Evolutionary conservation across 2,797 vertebrate genomes (phyloP), one percentile per base, ranked within the genome.

Genomic region (Gambelia wislizenii): DNA sequence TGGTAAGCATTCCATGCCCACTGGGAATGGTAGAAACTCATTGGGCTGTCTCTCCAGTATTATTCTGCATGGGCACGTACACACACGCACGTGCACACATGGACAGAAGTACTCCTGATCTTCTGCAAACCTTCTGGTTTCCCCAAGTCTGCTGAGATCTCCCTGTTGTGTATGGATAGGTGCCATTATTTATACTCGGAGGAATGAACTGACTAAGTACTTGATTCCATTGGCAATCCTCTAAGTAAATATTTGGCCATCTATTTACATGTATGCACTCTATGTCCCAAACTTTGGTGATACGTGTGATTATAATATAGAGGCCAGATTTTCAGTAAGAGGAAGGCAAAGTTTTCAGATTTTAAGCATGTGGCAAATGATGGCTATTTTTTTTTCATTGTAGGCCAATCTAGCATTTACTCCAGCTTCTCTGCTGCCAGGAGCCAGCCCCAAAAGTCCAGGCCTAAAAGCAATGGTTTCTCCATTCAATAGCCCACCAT

Each of bases 401-500:
- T 95, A 98, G 97, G 97, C 97, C 92, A 97, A 96, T 76, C 93
- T 98, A 89, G 95, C 94, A 94, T 97, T 98, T 77, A 90, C 96
- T 86, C 97, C 97, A n/a, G 90, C 95, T 5, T 94, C 96, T 74
- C 92, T 97, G 76, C 92, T 97, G 69, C 97, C 97, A 0, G 97
- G 97, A 39, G 95, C 91, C 47, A 97, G 96, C 6, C 97, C 97
- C 76, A 98, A 97, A 92, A 98, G 97, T 85, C 97, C 97, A 0
- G 97, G 97, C 30, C 39, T 97, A 81, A 97, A 98, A 91, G 84
- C 76, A 33, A 70, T 93, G 91, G 94, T 96, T 47, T 97, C 97
- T 1, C 97, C 97, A 0, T 97, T 97, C 91, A 90, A 94, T 78
- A 97, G 97, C 0, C 97, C 97, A 1, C 97, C 97, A 2, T 97